Percentiles rank a stretch among this genome's conserved stretches.
phyloP scores from a whole-genome alignment of 2,113 vertebrate species.

The Mobula birostris region DNA sequence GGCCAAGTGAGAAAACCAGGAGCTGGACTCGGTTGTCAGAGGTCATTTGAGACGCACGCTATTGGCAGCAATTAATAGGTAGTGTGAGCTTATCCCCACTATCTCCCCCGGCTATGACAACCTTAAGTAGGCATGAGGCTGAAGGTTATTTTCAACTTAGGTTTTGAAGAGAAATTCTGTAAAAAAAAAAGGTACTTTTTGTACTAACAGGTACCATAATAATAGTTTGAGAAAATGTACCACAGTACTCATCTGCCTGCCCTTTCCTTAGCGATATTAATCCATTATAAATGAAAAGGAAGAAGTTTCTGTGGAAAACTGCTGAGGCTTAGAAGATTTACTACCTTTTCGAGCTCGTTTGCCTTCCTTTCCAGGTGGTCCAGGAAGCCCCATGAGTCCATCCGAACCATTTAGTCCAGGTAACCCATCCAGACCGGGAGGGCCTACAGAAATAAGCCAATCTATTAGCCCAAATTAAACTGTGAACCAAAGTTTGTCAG shows the following conservation, averaged over 20 bases:
- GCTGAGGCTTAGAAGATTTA: not conserved
- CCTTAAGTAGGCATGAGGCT: not conserved
- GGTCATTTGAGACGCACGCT: no score
- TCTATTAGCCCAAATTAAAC: not conserved
- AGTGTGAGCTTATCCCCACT: no score
- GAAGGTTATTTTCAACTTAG: not conserved
- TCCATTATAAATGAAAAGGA: not conserved
- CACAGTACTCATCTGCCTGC: not conserved
- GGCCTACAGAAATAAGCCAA: slow-evolving; percentile 55
- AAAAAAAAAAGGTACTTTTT: not conserved
- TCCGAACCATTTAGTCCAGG: slow-evolving; percentile 81
- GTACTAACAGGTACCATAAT: not conserved
- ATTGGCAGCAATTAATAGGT: no score
- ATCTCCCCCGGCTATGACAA: no score
- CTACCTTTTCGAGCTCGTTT: slow-evolving; percentile 76
- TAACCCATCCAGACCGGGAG: slow-evolving; percentile 65
- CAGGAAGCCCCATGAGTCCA: slow-evolving; percentile 66
- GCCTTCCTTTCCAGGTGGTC: slow-evolving; percentile 72
- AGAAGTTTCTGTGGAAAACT: not conserved
- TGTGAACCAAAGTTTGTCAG: not conserved
- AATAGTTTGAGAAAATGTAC: not conserved
- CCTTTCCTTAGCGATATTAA: not conserved
- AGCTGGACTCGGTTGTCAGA: no score
- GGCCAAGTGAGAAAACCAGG: no score
- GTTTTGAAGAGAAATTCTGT: no score